Evolutionary conservation across 2,888 invertebrate genomes (phyloP).

Genomic region (Trissolcus japonicus): DNA sequence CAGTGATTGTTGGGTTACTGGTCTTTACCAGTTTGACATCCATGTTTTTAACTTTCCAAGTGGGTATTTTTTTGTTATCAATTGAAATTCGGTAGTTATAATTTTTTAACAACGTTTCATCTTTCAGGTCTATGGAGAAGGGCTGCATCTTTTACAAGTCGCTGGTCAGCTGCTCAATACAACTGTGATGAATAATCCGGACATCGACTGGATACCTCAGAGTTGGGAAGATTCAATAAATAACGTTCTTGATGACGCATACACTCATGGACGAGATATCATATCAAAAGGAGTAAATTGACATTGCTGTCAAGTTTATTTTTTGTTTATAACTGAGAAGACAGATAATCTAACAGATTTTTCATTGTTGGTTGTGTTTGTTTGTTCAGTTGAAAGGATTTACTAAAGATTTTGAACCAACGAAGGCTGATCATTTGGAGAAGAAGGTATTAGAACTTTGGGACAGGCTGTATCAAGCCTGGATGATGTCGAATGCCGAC

Average conservation of each 20-base stretch:
- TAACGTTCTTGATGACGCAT: conserved; percentile 94
- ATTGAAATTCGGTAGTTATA: not conserved
- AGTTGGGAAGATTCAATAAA: conserved; percentile 91
- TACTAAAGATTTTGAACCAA: conserved; percentile 87
- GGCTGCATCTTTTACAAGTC: conserved; percentile 92
- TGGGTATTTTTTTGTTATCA: conserved; percentile 69
- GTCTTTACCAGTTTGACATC: conserved; percentile 87
- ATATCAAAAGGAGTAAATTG: conserved; percentile 88
- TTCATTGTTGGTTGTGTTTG: not conserved
- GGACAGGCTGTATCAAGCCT: conserved; percentile 95
- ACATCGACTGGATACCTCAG: conserved; percentile 86
- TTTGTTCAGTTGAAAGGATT: conserved; percentile 83
- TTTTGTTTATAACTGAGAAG: not conserved
- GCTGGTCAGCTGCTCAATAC: conserved; percentile 92
- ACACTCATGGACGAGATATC: conserved; percentile 93
- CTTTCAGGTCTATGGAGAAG: conserved; percentile 93
- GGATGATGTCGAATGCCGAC: conserved; percentile 86
- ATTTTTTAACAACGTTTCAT: too few relatives aligned
- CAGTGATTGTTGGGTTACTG: conserved; percentile 91
- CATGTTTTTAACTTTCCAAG: conserved; percentile 90
- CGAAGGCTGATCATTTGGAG: conserved; percentile 89
- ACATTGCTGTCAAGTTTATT: not conserved
- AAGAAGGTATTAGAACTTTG: conserved; percentile 93
- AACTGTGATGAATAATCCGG: conserved; percentile 92
- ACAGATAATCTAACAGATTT: too few relatives aligned